Evolutionary conservation across 2,797 vertebrate species (phyloP), one percentile per base, ranked within the genome.

Genomic region (Hapalemur alaotrensis): DNA sequence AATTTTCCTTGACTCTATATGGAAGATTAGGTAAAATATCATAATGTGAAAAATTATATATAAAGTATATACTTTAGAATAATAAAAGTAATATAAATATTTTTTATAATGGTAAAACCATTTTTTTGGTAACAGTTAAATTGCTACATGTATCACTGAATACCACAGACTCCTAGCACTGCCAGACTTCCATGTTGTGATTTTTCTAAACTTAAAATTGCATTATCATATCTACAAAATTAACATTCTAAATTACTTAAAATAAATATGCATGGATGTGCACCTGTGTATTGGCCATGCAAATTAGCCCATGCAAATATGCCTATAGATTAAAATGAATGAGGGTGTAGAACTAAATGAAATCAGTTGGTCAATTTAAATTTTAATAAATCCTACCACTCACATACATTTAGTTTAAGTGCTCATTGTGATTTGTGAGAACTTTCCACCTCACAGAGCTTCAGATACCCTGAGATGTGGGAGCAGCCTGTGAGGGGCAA

Each of bases 191-290:
- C 35, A 73, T 15, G 41, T 54, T n/a, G 1, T 78, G 28, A 86
- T 96, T 96, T 97, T 92, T 30, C 80, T 89, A 28, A 97, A 97
- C 89, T 96, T 95, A 95, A 98, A 97, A 96, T 93, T 96, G 67
- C 94, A 94, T 97, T 96, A 97, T 97, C 95, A 96, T 97, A 97
- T 84, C 87, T 88, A 94, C 38, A 92, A 95, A 96, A 97, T 97
- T 97, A 97, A 96, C 86, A 97, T 95, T 48, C 73, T 75, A 96
- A 96, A 95, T 97, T 92, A 59, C 89, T 95, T 95, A 92, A 89
- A 91, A 98, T 97, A 97, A 96, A 97, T 96, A 97, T 97, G 94
- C 92, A 96, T 92, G 73, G 79, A 78, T 93, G 20, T 90, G 95
- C 96, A 98, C 91, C 97, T 97, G 90, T 94, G 86, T 93, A 70